These are phyloP conservation scores for Pemphredon lugubris DNA, from an alignment of 2,888 invertebrate species.

Conservation along the genomic window DNA sequence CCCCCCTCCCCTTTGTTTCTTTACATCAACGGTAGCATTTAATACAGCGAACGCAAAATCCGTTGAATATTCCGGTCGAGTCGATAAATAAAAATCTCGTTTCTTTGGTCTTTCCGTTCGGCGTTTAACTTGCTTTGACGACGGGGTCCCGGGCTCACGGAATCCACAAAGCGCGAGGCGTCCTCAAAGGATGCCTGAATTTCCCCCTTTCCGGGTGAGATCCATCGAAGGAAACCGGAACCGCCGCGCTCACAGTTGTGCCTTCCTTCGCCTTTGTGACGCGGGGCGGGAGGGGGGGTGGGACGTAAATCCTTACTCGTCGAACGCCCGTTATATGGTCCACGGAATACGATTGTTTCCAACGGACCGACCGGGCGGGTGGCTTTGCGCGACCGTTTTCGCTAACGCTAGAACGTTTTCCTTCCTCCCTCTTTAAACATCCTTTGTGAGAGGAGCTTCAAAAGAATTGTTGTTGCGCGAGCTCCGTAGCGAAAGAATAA, in stretches of 20 bases:
- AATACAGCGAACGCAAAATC: background rate
- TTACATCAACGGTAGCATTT: too few relatives aligned
- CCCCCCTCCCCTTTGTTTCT: too few relatives aligned
- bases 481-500: slow-evolving; percentile 27
- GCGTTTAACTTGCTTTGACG: slow-evolving; percentile 53
- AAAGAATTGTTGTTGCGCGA: slow-evolving; percentile 40
- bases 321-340: slow-evolving; percentile 67
- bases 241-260: slow-evolving; percentile 44
- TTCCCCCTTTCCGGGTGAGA: slow-evolving; percentile 61
- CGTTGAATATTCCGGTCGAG: slow-evolving; percentile 23
- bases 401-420: slow-evolving; percentile 45
- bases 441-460: slow-evolving; percentile 36
- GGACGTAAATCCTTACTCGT: slow-evolving; percentile 62
- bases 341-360: slow-evolving; percentile 69
- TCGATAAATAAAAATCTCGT: slow-evolving; percentile 49
- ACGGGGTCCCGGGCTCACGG: slow-evolving; percentile 35
- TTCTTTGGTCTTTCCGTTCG: slow-evolving; percentile 39
- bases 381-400: slow-evolving; percentile 45
- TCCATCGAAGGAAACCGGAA: slow-evolving; percentile 68
- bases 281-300: too few relatives aligned
- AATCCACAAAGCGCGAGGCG: slow-evolving; percentile 53
- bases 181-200: slow-evolving; percentile 69
- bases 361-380: slow-evolving; percentile 40
- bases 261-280: slow-evolving; percentile 65
- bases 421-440: too few relatives aligned